A percentile compares a stretch with the other conserved stretches of the same genome.
Conservation (phyloP, 2,797 vertebrate species). For the Scleropages formosus region DNA sequence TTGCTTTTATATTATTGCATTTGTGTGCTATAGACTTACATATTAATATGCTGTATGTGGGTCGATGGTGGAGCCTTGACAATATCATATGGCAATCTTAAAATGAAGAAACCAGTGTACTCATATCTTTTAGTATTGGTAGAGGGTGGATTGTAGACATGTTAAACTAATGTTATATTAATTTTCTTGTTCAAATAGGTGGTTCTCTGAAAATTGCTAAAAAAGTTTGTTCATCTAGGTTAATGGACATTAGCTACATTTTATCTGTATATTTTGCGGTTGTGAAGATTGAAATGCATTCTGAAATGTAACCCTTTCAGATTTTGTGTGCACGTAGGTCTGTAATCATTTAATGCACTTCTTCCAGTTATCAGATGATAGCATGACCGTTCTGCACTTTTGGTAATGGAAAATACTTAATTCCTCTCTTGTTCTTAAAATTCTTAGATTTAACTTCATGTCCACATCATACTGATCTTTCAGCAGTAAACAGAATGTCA, state of each 20-base stretch:
- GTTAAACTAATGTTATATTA: background rate
- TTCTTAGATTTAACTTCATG: background rate
- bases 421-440: background rate
- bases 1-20: no score
- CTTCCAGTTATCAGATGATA: no score
- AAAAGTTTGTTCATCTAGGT: background rate
- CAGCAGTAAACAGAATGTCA: background rate
- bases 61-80: no score
- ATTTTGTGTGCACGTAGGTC: no score
- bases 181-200: slow-evolving; percentile 18
- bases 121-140: background rate
- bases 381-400: no score
- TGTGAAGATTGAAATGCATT: no score
- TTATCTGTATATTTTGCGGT: background rate
- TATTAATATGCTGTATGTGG: no score
- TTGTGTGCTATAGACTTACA: no score
- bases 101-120: no score
- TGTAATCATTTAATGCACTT: no score
- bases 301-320: background rate
- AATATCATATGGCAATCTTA: no score
- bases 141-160: slow-evolving; percentile 13
- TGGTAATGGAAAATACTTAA: background rate
- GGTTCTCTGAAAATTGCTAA: background rate
- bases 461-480: background rate
- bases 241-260: background rate